These are phyloP conservation scores for Anodontia alba DNA, from an alignment of 2,888 invertebrate genomes.

Conservation along the genomic window DNA sequence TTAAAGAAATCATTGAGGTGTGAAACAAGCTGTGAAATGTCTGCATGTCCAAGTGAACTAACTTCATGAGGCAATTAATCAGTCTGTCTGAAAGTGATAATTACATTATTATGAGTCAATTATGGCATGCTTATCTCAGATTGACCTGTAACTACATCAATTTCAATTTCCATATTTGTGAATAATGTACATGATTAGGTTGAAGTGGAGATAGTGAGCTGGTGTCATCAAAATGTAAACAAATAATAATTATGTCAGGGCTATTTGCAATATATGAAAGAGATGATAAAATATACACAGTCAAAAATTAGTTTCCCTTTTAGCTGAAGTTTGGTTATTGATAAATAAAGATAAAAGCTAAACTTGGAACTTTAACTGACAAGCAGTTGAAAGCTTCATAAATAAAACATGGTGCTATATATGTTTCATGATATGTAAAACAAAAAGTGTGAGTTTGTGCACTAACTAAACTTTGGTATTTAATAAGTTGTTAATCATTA, in stretches of 20 bases:
- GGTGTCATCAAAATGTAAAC: constrained; percentile 11
- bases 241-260: constrained; percentile 15
- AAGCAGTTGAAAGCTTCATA: no score
- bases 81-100: not conserved
- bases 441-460: no score
- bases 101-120: not conserved
- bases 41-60: not conserved
- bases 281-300: not conserved
- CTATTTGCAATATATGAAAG: not conserved
- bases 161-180: not conserved
- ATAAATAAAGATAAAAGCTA: no score
- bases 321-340: no score
- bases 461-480: no score
- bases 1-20: not conserved
- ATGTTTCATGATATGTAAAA: no score
- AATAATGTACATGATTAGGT: constrained; percentile 2
- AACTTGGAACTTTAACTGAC: no score
- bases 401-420: no score
- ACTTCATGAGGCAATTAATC: not conserved
- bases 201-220: not conserved
- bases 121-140: constrained; percentile 10
- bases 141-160: not conserved
- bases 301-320: no score
- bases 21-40: not conserved
- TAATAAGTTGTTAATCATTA: no score